These are phyloP conservation scores for Chloroclystis v-ata DNA, from an alignment of 2,888 invertebrate species.

Conservation along the genomic window DNA sequence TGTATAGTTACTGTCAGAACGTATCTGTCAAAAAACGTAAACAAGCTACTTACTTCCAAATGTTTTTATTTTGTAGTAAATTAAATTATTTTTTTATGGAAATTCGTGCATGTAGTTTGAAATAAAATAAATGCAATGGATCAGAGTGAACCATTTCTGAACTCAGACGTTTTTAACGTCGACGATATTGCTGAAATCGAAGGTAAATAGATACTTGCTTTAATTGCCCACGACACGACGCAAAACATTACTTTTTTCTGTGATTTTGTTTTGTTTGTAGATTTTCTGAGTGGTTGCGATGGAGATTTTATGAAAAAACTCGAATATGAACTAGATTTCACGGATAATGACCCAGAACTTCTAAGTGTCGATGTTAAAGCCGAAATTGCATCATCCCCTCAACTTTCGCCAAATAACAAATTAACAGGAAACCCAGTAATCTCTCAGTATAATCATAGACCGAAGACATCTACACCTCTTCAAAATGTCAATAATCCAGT, in stretches of 20 bases:
- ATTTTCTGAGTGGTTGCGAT: conserved; percentile 82
- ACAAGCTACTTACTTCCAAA: conserved; percentile 35
- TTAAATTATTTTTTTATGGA: conserved; percentile 19
- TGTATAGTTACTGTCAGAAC: not conserved
- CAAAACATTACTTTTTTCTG: not conserved
- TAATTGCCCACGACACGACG: not conserved
- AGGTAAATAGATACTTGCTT: conserved; percentile 63
- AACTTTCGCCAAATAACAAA: conserved; percentile 53
- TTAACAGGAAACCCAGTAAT: conserved; percentile 61
- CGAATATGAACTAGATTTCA: conserved; percentile 64
- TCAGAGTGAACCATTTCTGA: conserved; percentile 59
- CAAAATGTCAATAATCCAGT: conserved; percentile 50
- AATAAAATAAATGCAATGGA: conserved; percentile 46
- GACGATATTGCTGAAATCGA: conserved; percentile 83
- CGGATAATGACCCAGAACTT: conserved; percentile 51
- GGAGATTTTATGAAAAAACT: conserved; percentile 79
- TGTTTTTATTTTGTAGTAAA: conserved; percentile 22
- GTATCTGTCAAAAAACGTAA: conserved; percentile 56
- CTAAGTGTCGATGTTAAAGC: conserved; percentile 55
- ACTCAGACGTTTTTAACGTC: conserved; percentile 80
- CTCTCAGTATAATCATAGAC: conserved; percentile 56
- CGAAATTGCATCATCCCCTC: conserved; percentile 48
- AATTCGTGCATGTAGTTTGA: conserved; percentile 15
- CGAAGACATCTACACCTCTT: conserved; percentile 27
- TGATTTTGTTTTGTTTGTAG: conserved; percentile 47